Conservation (phyloP, 2,113 vertebrate species). For the Nothobranchius kuhntae region DNA sequence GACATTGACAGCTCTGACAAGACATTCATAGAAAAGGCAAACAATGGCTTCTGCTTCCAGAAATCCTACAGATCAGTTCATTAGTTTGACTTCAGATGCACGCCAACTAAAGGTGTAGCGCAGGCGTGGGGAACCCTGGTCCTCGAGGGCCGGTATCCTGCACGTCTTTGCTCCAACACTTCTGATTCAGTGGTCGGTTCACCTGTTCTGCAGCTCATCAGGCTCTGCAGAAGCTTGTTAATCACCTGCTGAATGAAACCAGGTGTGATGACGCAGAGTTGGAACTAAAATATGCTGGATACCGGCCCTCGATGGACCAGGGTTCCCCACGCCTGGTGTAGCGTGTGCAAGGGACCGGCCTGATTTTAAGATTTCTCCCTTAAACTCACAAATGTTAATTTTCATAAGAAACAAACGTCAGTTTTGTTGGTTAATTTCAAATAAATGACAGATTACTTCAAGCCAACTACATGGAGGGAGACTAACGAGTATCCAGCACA, state of each 20-base stretch:
- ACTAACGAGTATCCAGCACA: conserved; percentile 97
- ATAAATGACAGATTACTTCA: conserved; percentile 88
- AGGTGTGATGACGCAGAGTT: no score
- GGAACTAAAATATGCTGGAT: no score
- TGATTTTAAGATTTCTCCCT: conserved; percentile 86
- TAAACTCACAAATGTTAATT: conserved; percentile 89
- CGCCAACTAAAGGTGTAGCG: conserved; percentile 9
- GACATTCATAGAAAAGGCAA: conserved; percentile 71
- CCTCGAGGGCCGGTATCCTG: no score
- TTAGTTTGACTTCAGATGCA: conserved; percentile 37
- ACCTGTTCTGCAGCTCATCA: no score
- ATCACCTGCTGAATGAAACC: no score
- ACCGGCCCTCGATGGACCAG: no score
- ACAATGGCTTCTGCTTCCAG: conserved; percentile 64
- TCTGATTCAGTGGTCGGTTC: no score
- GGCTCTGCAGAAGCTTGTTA: no score
- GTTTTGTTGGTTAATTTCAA: conserved; percentile 60
- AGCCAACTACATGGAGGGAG: conserved; percentile 96
- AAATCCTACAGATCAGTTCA: conserved; percentile 36
- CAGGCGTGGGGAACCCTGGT: no score
- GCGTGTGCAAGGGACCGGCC: conserved; percentile 29
- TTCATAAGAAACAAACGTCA: conserved; percentile 84
- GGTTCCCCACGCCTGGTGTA: background rate
- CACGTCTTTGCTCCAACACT: no score
- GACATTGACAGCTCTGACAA: conserved; percentile 85